Percentiles rank a stretch among this genome's conserved stretches.
Conservation (phyloP, 1,140 invertebrate species). For the Harpegnathos saltator region DNA sequence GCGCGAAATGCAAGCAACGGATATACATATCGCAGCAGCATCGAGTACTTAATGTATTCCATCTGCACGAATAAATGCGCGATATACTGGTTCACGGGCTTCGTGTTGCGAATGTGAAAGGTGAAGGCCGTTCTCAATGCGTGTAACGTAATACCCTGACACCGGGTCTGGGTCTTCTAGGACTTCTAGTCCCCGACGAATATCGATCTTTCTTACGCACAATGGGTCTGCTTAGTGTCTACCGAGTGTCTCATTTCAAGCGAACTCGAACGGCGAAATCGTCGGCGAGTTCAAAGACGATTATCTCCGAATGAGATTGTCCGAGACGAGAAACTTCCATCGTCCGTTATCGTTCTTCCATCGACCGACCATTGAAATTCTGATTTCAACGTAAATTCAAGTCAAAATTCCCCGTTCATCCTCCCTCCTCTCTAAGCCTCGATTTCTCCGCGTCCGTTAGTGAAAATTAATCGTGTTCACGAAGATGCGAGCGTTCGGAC, state of each 20-base stretch:
- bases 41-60: conserved; percentile 20
- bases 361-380: background rate
- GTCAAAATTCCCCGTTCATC: background rate
- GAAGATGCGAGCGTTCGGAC: background rate
- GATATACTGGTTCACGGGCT: conserved; percentile 49
- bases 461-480: background rate
- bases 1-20: background rate
- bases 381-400: background rate
- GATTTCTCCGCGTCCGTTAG: background rate
- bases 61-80: conserved; percentile 26
- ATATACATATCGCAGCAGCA: background rate
- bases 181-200: background rate
- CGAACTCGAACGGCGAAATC: background rate
- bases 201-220: conserved; percentile 17
- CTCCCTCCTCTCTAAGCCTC: too few species aligned
- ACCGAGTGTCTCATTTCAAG: background rate
- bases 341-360: too few species aligned
- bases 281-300: background rate
- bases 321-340: too few species aligned
- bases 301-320: too few species aligned
- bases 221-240: background rate
- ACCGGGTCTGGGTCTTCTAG: background rate
- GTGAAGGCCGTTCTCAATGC: conserved; percentile 53
- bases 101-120: conserved; percentile 56
- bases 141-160: conserved; percentile 13